Conservation (phyloP, 2,888 invertebrate species). For the Phyllotreta cruciferae region DNA sequence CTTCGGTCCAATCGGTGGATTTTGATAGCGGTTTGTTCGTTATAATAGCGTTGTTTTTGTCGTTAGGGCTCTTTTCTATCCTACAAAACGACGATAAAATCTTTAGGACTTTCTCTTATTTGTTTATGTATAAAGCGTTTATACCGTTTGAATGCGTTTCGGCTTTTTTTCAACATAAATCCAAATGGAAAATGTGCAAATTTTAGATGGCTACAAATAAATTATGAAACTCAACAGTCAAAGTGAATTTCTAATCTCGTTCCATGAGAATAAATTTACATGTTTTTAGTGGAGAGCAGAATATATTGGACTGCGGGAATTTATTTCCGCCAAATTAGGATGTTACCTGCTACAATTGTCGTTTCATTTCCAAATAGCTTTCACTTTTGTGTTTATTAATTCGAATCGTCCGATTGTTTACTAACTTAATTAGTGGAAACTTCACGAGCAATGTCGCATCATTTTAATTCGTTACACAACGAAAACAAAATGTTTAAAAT, state of each 20-base stretch:
- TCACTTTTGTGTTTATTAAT: too few relatives aligned
- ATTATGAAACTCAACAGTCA: slow-evolving; percentile 7
- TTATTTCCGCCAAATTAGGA: too few relatives aligned
- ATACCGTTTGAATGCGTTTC: not conserved
- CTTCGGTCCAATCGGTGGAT: slow-evolving; percentile 64
- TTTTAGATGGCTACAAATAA: slow-evolving; percentile 7
- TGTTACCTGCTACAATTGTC: too few relatives aligned
- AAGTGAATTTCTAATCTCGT: slow-evolving; percentile 13
- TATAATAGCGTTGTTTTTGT: slow-evolving; percentile 34
- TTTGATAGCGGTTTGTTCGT: slow-evolving; percentile 49
- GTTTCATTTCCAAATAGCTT: too few relatives aligned
- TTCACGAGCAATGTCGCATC: too few relatives aligned
- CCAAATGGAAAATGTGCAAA: slow-evolving; percentile 9
- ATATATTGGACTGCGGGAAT: too few relatives aligned
- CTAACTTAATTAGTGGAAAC: too few relatives aligned
- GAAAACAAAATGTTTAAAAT: too few relatives aligned
- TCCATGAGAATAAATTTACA: slow-evolving; percentile 16
- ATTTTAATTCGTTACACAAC: too few relatives aligned
- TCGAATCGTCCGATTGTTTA: too few relatives aligned
- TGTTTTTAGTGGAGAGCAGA: slow-evolving; percentile 7
- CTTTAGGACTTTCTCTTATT: slow-evolving; percentile 5
- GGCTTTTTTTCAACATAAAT: too few relatives aligned
- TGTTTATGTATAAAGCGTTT: not conserved
- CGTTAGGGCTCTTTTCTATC: slow-evolving; percentile 43
- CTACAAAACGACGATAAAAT: slow-evolving; percentile 40